Evolutionary conservation across 2,888 invertebrate genomes (phyloP).

Genomic region (Ceraclea dissimilis): DNA sequence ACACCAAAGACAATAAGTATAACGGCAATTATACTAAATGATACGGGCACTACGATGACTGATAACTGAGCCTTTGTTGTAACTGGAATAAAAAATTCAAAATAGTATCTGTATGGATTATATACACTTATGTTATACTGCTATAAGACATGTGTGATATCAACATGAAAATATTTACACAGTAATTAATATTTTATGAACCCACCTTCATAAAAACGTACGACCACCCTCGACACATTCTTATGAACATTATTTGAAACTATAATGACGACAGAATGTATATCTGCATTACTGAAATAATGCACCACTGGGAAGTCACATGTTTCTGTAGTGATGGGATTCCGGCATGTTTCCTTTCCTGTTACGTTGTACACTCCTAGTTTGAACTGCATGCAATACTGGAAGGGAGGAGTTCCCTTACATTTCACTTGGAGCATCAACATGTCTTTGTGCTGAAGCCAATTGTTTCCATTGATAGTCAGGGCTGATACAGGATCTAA

Average conservation of each 20-base stretch:
- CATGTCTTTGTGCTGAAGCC: slow-evolving; percentile 77
- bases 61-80: slow-evolving; percentile 75
- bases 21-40: slow-evolving; percentile 72
- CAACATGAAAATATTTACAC: too few relatives aligned
- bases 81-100: slow-evolving; percentile 48
- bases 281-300: slow-evolving; percentile 62
- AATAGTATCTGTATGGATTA: too few relatives aligned
- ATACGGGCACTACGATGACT: slow-evolving; percentile 80
- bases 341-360: slow-evolving; percentile 66
- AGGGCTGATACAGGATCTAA: slow-evolving; percentile 65
- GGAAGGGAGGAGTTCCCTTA: slow-evolving; percentile 65
- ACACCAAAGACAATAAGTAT: slow-evolving; percentile 81
- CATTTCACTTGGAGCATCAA: slow-evolving; percentile 64
- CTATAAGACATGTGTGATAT: too few relatives aligned
- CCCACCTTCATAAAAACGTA: slow-evolving; percentile 79
- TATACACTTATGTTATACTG: too few relatives aligned
- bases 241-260: slow-evolving; percentile 70
- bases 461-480: slow-evolving; percentile 66
- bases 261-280: slow-evolving; percentile 70
- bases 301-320: slow-evolving; percentile 60
- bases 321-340: slow-evolving; percentile 34
- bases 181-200: too few relatives aligned
- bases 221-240: slow-evolving; percentile 59
- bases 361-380: slow-evolving; percentile 62
- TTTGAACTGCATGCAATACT: slow-evolving; percentile 60